phyloP scores from a whole-genome alignment of 2,113 vertebrate species.

The chimpanzee (Pan troglodytes) region DNA sequence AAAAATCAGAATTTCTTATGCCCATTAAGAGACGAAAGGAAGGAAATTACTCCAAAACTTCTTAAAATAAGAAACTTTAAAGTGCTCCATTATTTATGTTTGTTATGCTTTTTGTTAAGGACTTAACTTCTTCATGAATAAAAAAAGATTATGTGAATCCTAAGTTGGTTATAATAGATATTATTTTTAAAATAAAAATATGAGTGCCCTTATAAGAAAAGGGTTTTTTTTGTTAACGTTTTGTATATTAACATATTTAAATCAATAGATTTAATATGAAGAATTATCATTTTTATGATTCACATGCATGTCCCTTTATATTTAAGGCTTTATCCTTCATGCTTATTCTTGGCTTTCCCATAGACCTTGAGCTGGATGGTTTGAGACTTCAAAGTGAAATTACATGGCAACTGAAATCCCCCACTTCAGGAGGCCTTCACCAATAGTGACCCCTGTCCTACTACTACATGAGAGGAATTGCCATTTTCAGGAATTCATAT shows the following conservation, averaged over 20 bases:
- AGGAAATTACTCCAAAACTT: background rate
- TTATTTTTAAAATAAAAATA: constrained; percentile 31
- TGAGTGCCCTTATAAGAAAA: background rate
- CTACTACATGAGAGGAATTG: background rate
- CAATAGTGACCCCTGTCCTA: background rate
- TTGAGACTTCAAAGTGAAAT: background rate
- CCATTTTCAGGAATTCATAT: background rate
- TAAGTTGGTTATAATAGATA: background rate
- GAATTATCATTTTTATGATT: constrained; percentile 13
- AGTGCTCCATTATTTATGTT: background rate
- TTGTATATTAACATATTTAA: background rate
- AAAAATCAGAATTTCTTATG: background rate
- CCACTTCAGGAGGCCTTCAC: background rate
- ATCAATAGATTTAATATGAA: background rate
- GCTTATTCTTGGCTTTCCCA: background rate
- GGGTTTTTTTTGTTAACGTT: background rate
- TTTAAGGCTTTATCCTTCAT: background rate
- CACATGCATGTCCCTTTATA: background rate
- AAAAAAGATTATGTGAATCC: background rate
- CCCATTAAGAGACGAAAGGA: background rate
- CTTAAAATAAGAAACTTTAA: background rate
- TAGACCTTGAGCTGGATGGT: background rate
- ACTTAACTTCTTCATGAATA: constrained; percentile 24
- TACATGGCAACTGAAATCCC: background rate
- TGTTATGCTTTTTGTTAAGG: constrained; percentile 29